These are phyloP conservation scores for Thomomys bottae DNA, from an alignment of 2,113 vertebrate genomes.

Conservation along the genomic window DNA sequence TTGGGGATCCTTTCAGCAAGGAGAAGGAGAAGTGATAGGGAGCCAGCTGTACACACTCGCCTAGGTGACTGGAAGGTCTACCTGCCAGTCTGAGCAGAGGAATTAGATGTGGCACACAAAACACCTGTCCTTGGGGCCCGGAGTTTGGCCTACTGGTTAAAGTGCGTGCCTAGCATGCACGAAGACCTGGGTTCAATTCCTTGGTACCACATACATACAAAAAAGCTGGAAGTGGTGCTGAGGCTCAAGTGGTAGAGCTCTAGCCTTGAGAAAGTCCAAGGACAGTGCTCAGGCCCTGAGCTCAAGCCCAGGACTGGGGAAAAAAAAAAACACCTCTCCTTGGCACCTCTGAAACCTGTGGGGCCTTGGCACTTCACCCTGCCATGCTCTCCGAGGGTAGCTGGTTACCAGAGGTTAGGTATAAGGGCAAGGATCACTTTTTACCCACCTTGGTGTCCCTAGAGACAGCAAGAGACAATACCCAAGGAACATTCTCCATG, in stretches of 20 bases:
- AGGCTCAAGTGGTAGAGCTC: too few relatives aligned
- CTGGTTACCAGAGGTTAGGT: not conserved
- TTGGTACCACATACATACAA: too few relatives aligned
- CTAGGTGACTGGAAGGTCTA: too few relatives aligned
- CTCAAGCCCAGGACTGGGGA: too few relatives aligned
- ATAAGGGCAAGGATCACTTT: not conserved
- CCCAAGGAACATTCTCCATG: not conserved
- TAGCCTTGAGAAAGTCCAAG: too few relatives aligned
- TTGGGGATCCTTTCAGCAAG: not conserved
- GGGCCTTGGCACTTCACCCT: not conserved
- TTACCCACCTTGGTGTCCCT: not conserved
- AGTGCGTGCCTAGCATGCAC: too few relatives aligned
- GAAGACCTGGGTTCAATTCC: too few relatives aligned
- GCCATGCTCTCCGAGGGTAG: not conserved
- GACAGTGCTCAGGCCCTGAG: too few relatives aligned
- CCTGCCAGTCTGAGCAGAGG: not conserved
- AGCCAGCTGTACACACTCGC: rapidly evolving
- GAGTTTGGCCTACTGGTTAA: too few relatives aligned
- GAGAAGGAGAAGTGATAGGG: not conserved
- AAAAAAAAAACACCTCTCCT: rapidly evolving
- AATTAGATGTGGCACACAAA: rapidly evolving
- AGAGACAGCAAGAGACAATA: not conserved
- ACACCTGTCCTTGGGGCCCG: rapidly evolving
- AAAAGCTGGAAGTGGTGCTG: too few relatives aligned
- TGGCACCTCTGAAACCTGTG: not conserved